These are phyloP conservation scores for Struthidea cinerea DNA, from an alignment of 2,113 vertebrate species.

Conservation along the genomic window DNA sequence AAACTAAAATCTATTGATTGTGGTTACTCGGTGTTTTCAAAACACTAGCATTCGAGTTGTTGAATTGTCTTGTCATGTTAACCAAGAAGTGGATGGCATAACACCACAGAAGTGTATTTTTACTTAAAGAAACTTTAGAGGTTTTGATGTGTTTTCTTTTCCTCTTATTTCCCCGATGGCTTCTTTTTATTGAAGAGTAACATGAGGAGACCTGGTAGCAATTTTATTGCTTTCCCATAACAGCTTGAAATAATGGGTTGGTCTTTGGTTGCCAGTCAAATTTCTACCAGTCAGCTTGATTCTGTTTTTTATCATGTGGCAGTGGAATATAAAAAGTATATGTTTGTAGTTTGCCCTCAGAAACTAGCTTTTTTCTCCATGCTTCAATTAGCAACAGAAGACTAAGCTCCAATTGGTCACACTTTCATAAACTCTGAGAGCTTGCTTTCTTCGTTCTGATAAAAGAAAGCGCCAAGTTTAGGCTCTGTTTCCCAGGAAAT, in stretches of 20 bases:
- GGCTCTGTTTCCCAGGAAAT: conserved; percentile 34
- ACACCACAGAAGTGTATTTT: conserved; percentile 71
- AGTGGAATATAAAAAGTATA: conserved; percentile 59
- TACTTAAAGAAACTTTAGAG: conserved; percentile 73
- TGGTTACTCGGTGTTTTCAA: conserved; percentile 54
- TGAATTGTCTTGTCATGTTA: conserved; percentile 71
- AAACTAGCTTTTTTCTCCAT: conserved; percentile 46
- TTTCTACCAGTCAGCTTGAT: conserved; percentile 70
- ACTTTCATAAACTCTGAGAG: conserved; percentile 56
- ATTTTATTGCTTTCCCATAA: conserved; percentile 79
- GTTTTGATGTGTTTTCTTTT: conserved; percentile 76
- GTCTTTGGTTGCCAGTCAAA: conserved; percentile 71
- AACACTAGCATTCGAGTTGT: conserved; percentile 54
- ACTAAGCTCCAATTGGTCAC: conserved; percentile 59
- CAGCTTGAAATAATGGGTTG: conserved; percentile 76
- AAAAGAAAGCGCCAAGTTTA: conserved; percentile 17
- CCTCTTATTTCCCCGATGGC: conserved; percentile 75
- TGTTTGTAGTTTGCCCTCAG: conserved; percentile 53
- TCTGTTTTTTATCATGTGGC: conserved; percentile 74
- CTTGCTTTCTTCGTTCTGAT: conserved; percentile 48
- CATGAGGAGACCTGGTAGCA: conserved; percentile 80
- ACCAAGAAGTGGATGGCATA: conserved; percentile 70
- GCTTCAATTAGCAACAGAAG: conserved; percentile 64
- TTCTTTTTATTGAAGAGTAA: conserved; percentile 81
- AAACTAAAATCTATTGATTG: conserved; percentile 56